Conservation (phyloP, 2,797 vertebrate genomes). For the Smutsia temminckii region DNA sequence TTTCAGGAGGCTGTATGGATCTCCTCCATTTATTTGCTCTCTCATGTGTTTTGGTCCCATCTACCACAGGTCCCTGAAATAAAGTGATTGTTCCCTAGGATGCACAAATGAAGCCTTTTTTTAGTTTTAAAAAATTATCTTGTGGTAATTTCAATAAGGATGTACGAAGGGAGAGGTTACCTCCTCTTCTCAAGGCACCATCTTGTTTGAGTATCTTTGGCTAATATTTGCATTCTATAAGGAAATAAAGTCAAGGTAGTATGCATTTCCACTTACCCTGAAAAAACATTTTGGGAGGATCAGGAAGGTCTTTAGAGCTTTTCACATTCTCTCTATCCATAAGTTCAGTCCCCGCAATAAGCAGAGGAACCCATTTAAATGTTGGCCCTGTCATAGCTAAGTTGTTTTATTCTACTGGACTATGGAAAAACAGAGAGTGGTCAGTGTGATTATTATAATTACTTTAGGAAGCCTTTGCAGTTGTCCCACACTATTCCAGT, state of each 20-base stretch:
- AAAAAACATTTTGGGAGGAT: background rate
- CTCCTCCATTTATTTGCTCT: background rate
- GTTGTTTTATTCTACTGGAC: background rate
- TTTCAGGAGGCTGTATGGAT: background rate
- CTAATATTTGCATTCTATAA: conserved; percentile 3
- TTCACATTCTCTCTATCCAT: background rate
- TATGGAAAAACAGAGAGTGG: background rate
- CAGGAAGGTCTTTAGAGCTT: background rate
- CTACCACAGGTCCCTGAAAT: background rate
- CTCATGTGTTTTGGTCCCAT: background rate
- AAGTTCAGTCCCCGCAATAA: background rate
- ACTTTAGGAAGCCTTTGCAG: background rate
- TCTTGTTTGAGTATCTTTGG: background rate
- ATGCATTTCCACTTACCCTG: background rate
- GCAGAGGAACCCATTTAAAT: background rate
- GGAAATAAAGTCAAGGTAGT: background rate
- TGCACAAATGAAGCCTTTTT: background rate
- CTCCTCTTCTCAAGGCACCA: background rate
- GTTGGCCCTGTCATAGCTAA: background rate
- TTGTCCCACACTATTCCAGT: background rate
- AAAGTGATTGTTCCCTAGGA: background rate
- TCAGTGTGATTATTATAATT: background rate
- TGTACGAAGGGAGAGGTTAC: background rate
- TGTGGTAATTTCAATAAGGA: background rate
- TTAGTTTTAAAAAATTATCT: background rate